Evolutionary conservation across 2,888 invertebrate species (phyloP).

Genomic region (Digitonthophagus gazella): DNA sequence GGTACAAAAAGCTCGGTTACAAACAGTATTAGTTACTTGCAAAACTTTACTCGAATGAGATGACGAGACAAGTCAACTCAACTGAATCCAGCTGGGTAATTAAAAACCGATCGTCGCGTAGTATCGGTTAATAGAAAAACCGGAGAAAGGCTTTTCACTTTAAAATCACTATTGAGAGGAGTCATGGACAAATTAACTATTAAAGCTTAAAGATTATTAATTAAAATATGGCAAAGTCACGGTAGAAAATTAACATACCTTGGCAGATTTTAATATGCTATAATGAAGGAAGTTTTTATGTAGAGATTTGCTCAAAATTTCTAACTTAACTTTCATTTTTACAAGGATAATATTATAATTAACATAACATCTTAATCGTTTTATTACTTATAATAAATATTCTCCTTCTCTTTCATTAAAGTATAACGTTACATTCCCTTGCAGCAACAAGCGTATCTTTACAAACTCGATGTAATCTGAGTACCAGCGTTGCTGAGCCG

Average conservation of each 20-base stretch:
- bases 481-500: background rate
- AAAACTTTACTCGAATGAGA: background rate
- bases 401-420: background rate
- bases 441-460: background rate
- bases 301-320: too few species aligned
- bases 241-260: background rate
- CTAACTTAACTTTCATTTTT: too few species aligned
- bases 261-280: too few species aligned
- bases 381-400: background rate
- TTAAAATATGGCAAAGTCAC: background rate
- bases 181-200: background rate
- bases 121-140: background rate
- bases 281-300: too few species aligned
- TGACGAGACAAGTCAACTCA: background rate
- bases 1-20: background rate
- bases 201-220: background rate
- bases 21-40: background rate
- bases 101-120: background rate
- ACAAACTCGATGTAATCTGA: background rate
- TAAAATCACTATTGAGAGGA: background rate
- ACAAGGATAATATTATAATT: background rate
- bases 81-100: background rate
- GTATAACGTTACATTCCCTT: background rate
- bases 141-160: background rate
- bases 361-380: background rate